A percentile compares a stretch with the other conserved stretches of the same genome.
These are phyloP conservation scores for Leucania comma DNA, from an alignment of 2,888 invertebrate species.

Conservation along the genomic window DNA sequence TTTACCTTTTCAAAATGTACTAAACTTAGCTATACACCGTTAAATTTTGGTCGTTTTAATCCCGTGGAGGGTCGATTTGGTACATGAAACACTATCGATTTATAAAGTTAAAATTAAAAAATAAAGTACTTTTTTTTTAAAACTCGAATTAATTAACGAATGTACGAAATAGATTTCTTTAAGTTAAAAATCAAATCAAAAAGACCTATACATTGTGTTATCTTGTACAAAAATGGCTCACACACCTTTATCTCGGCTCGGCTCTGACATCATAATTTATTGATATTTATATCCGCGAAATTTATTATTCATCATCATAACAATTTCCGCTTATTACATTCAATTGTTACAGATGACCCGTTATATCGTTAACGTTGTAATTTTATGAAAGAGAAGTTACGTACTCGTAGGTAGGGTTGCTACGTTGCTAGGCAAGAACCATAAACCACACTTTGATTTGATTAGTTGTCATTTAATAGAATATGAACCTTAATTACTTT, in stretches of 20 bases:
- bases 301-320: conserved; percentile 21
- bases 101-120: too few species aligned
- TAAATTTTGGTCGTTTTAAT: too few species aligned
- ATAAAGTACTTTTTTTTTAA: too few species aligned
- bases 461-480: not conserved
- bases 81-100: too few species aligned
- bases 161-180: too few species aligned
- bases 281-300: conserved; percentile 10
- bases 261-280: not conserved
- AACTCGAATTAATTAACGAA: too few species aligned
- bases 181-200: too few species aligned
- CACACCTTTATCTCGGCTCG: not conserved
- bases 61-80: too few species aligned
- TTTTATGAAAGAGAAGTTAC: not conserved
- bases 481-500: not conserved
- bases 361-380: not conserved
- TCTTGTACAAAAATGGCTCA: not conserved
- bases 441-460: not conserved
- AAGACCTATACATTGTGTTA: not conserved
- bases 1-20: not conserved
- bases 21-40: too few species aligned
- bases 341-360: conserved; percentile 21
- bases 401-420: too few species aligned
- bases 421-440: not conserved
- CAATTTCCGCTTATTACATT: conserved; percentile 10